A percentile compares a stretch with the other conserved stretches of the same genome.
Conservation (phyloP, 1,140 invertebrate species). For the Papilio glaucus region DNA sequence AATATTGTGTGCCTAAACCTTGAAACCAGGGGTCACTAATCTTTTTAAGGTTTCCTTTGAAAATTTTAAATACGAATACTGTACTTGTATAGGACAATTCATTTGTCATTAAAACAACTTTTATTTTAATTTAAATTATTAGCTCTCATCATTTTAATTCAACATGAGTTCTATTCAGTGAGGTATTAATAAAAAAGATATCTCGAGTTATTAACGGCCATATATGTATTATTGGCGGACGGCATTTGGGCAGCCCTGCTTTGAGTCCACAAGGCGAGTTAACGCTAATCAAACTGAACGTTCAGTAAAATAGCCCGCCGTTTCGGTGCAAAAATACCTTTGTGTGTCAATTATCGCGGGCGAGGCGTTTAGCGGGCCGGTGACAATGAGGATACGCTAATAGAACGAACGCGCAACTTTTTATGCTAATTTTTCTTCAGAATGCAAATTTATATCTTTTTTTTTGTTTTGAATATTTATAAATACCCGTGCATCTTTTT, state of each 20-base stretch:
- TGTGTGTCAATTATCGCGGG: slow-evolving; percentile 71
- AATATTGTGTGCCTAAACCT: background rate
- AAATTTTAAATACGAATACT: no score
- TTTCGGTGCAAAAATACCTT: slow-evolving; percentile 43
- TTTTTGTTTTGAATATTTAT: slow-evolving; percentile 48
- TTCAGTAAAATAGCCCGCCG: slow-evolving; percentile 15
- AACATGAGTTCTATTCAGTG: no score
- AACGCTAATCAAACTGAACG: slow-evolving; percentile 25
- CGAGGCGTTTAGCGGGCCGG: slow-evolving; percentile 62
- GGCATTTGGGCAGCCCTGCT: background rate
- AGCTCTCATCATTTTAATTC: no score
- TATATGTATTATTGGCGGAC: background rate
- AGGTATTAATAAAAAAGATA: no score
- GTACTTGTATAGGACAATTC: no score
- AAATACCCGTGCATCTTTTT: slow-evolving; percentile 67
- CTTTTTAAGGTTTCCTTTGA: no score
- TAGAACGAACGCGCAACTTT: slow-evolving; percentile 46
- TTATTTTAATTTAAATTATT: no score
- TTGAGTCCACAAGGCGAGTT: slow-evolving; percentile 16
- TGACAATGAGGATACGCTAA: slow-evolving; percentile 75
- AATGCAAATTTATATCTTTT: slow-evolving; percentile 59
- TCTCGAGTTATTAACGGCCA: background rate
- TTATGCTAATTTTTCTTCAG: slow-evolving; percentile 50
- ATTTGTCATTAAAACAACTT: no score
- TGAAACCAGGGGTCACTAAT: background rate